Percentiles rank a stretch among this genome's conserved stretches.
Conservation (phyloP, 1,140 invertebrate species). For the Ridgeia piscesae region DNA sequence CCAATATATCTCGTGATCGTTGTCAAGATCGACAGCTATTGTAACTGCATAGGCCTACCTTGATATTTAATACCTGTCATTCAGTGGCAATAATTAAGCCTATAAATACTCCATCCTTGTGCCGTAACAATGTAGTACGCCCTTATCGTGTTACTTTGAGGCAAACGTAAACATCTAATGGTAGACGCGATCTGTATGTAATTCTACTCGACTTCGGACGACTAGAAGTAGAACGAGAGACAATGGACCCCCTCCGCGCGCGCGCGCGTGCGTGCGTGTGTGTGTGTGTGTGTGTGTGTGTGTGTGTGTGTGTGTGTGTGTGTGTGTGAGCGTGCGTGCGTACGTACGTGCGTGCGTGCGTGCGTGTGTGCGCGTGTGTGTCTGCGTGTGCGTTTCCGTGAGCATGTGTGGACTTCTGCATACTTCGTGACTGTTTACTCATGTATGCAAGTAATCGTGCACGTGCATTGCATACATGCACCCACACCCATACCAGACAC, state of each 20-base stretch:
- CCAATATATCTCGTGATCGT: not conserved
- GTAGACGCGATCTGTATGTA: not conserved
- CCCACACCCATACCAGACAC: no score
- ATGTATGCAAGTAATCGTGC: no score
- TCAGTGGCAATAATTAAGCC: not conserved
- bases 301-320: no score
- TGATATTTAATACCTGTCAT: not conserved
- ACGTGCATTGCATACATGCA: no score
- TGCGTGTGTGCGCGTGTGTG: not conserved
- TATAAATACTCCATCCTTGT: not conserved
- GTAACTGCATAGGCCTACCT: not conserved
- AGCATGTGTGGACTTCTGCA: not conserved
- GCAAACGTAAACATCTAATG: not conserved
- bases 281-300: no score
- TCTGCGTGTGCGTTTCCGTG: no score
- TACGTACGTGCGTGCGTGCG: not conserved
- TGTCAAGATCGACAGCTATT: not conserved
- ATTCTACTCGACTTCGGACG: not conserved
- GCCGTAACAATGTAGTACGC: not conserved
- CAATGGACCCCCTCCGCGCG: no score
- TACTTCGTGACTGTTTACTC: no score
- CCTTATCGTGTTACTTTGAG: not conserved
- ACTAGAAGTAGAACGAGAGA: not conserved
- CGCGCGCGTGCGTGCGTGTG: no score
- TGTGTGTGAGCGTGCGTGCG: not conserved